These are phyloP conservation scores for Sphaerophoria rueppellii DNA, from an alignment of 2,888 invertebrate genomes.

Conservation along the genomic window DNA sequence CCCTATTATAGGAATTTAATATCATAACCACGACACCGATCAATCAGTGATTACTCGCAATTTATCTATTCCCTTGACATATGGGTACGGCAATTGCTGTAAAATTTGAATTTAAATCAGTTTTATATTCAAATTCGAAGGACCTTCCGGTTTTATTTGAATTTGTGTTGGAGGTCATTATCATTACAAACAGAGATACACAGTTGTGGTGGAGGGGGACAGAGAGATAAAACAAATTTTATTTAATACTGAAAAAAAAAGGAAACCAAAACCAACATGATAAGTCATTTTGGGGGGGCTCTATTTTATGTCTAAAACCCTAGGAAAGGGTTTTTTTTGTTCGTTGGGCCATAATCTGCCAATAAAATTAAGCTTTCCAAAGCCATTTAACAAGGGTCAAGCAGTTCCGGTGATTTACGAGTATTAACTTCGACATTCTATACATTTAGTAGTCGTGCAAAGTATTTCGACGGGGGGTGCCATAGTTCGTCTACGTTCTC, in stretches of 20 bases:
- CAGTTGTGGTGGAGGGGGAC: background rate
- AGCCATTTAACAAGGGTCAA: slow-evolving; percentile 73
- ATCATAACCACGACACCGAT: slow-evolving; percentile 7
- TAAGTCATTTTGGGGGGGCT: background rate
- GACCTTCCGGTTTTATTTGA: slow-evolving; percentile 53
- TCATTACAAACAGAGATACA: slow-evolving; percentile 29
- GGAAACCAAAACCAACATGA: background rate
- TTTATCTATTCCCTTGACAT: slow-evolving; percentile 33
- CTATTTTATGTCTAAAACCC: background rate
- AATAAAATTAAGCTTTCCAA: slow-evolving; percentile 72
- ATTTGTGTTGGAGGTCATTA: slow-evolving; percentile 22
- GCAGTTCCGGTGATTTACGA: slow-evolving; percentile 72
- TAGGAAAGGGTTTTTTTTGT: slow-evolving; percentile 26
- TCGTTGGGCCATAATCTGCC: slow-evolving; percentile 60
- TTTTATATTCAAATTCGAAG: slow-evolving; percentile 44
- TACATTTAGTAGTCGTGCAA: slow-evolving; percentile 13
- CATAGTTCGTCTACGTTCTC: background rate
- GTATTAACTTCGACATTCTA: slow-evolving; percentile 71
- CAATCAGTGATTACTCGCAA: slow-evolving; percentile 12
- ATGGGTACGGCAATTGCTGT: slow-evolving; percentile 35
- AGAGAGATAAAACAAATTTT: slow-evolving; percentile 54
- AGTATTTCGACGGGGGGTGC: background rate
- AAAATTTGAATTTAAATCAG: slow-evolving; percentile 51
- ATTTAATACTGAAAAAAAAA: slow-evolving; percentile 31
- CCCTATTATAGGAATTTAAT: background rate